phyloP scores from a whole-genome alignment of 2,797 vertebrate species.

The Microchirus variegatus region DNA sequence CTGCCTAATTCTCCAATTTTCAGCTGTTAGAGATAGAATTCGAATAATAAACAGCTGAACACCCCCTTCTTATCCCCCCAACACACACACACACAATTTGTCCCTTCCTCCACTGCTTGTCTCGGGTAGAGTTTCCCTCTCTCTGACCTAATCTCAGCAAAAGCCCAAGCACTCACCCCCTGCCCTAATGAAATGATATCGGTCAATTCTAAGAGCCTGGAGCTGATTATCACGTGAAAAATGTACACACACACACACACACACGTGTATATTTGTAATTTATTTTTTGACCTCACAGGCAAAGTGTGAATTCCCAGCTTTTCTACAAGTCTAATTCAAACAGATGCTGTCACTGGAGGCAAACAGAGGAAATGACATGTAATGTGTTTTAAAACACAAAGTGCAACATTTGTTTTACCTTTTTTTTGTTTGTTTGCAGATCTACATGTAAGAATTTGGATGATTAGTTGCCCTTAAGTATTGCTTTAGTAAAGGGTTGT shows the following conservation, averaged over 20 bases:
- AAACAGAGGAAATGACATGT: constrained; percentile 25
- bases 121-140: constrained; percentile 75
- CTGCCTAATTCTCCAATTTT: constrained; percentile 85
- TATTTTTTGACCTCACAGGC: constrained; percentile 27
- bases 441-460: constrained; percentile 22
- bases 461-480: constrained; percentile 37
- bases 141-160: constrained; percentile 73
- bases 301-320: constrained; percentile 2
- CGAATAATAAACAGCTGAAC: constrained; percentile 89
- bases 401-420: constrained; percentile 21
- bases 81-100: constrained; percentile 32
- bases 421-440: constrained; percentile 17
- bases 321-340: constrained; percentile 12
- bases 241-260: constrained; percentile 30
- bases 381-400: constrained; percentile 45
- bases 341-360: constrained; percentile 9
- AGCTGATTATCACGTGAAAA: constrained; percentile 73
- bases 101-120: constrained; percentile 64
- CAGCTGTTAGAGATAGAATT: constrained; percentile 87
- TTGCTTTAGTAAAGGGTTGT: constrained; percentile 10
- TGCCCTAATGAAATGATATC: constrained; percentile 78
- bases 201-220: constrained; percentile 66
- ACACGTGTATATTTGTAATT: constrained; percentile 32
- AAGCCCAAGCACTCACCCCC: constrained; percentile 59
- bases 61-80: constrained; percentile 64